These are phyloP conservation scores for Spilosoma lubricipeda DNA, from an alignment of 2,888 invertebrate species.

Conservation along the genomic window DNA sequence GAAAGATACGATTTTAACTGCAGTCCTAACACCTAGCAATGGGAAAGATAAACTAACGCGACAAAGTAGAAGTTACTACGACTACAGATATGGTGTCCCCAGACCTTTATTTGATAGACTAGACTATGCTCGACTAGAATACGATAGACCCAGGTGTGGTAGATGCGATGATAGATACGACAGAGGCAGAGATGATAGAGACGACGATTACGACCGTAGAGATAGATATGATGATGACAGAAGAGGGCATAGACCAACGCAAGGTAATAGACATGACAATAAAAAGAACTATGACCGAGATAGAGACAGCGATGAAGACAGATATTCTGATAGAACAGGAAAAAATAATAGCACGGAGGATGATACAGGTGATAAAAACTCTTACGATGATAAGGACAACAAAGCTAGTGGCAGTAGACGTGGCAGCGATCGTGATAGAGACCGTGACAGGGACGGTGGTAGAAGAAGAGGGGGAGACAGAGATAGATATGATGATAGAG, in stretches of 20 bases:
- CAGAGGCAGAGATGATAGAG: slow-evolving; percentile 58
- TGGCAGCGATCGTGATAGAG: slow-evolving; percentile 66
- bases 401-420: slow-evolving; percentile 61
- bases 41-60: slow-evolving; percentile 61
- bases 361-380: slow-evolving; percentile 66
- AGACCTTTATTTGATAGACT: slow-evolving; percentile 68
- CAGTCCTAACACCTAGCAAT: slow-evolving; percentile 57
- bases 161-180: slow-evolving; percentile 67
- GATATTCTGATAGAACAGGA: slow-evolving; percentile 61
- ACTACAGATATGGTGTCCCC: slow-evolving; percentile 68
- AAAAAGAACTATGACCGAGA: slow-evolving; percentile 57
- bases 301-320: slow-evolving; percentile 61
- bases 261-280: slow-evolving; percentile 72
- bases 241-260: slow-evolving; percentile 70
- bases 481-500: slow-evolving; percentile 72
- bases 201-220: slow-evolving; percentile 61
- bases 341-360: slow-evolving; percentile 74
- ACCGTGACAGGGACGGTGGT: slow-evolving; percentile 60
- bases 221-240: slow-evolving; percentile 58
- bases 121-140: slow-evolving; percentile 54
- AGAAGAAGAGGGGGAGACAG: slow-evolving; percentile 47
- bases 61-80: slow-evolving; percentile 76
- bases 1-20: slow-evolving; percentile 68
- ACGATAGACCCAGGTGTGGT: slow-evolving; percentile 71
- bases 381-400: slow-evolving; percentile 64